Evolutionary conservation across 1,140 invertebrate genomes (phyloP), one percentile per base, ranked within the genome.

Genomic region (Lordiphosa mommai): DNA sequence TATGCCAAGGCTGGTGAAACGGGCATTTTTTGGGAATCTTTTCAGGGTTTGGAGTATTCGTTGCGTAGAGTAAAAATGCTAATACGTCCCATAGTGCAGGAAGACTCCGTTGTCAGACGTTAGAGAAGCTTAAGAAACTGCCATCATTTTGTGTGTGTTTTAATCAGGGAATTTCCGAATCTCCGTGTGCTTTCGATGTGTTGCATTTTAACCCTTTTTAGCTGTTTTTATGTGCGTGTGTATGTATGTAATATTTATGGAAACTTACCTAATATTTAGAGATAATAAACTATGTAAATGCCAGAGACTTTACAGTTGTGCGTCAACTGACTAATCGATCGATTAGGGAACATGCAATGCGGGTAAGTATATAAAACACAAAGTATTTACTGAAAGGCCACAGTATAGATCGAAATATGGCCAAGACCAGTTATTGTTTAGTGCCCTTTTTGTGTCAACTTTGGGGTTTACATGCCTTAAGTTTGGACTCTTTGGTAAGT

Each of bases 1-100:
- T 71, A 13, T 64, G 87, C 16, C 29, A 30, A 10, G 1, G 58
- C 72, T 0, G 52, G 88, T n/a, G 91, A 90, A 56, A 87, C 91
- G 36, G 91, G 91, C n/a, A 91, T 92, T 68, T 92, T 90, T 55
- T 92, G 92, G 92, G 89, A 90, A 14, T 89, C 90, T 27, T 92
- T 91, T 73, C 85, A 88, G 40, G 92, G 91, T 13, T 85, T 90
- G 2, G 76, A 87, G n/a, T 91, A 91, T 47, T 92, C 92, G 17
- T 68, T 92, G 30, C 79, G 74, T 20, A 66, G 82, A 16, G 86
- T 91, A 1, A 85, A 89, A 53, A 92, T 92, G 89, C 89, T 91
- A 86, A 89, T 92, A 36, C 87, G 91, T 20, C 90, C 91, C 4
- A 40, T 85, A 2, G 51, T 7, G 6, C 38, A 55, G 14, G 67